These are phyloP conservation scores for Halisarca cf. caerulea DNA, from an alignment of 37 sponge, comb jelly and placozoan species.

Conservation along the genomic window DNA sequence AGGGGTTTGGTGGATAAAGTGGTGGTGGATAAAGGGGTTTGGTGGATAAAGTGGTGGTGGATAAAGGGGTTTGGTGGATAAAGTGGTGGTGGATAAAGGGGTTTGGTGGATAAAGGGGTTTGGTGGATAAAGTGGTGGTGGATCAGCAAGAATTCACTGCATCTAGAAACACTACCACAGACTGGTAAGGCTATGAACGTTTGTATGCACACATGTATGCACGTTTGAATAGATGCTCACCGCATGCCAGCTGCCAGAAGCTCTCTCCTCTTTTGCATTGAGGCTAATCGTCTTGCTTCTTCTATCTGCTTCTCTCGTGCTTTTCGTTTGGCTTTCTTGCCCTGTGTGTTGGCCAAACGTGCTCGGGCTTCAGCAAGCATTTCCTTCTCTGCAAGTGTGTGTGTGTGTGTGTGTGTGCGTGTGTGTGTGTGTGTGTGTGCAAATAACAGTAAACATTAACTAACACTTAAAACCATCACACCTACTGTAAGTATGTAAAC, in stretches of 20 bases:
- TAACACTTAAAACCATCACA: no score
- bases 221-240: slow-evolving; percentile 43
- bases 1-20: no score
- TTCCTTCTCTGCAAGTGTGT: slow-evolving; percentile 95
- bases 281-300: slow-evolving; percentile 95
- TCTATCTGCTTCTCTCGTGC: slow-evolving; percentile 99
- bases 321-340: slow-evolving; percentile 99
- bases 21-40: no score
- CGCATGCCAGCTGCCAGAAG: slow-evolving; percentile 94
- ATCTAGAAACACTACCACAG: background rate
- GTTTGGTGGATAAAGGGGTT: no score
- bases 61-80: no score
- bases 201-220: background rate
- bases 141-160: background rate
- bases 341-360: slow-evolving; percentile 98
- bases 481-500: no score
- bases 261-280: slow-evolving; percentile 95
- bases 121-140: no score
- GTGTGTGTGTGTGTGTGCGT: background rate
- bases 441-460: no score
- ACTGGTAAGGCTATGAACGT: background rate
- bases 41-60: no score
- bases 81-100: no score
- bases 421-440: background rate
- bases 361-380: slow-evolving; percentile 99